These are phyloP conservation scores for Leptestheria dahalacensis DNA, from an alignment of 1,140 invertebrate species.

Conservation along the genomic window DNA sequence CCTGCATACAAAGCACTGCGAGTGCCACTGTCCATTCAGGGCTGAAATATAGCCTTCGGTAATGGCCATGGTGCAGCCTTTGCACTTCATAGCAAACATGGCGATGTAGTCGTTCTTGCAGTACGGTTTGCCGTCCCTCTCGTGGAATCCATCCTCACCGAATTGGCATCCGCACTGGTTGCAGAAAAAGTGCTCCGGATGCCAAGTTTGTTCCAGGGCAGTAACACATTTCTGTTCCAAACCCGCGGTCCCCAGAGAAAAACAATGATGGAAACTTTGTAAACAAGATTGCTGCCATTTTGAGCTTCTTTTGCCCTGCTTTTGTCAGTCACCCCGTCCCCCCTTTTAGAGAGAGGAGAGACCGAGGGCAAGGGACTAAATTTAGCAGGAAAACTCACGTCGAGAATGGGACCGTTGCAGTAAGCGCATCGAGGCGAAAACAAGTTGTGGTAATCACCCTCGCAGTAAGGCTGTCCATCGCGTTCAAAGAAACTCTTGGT, in stretches of 20 bases:
- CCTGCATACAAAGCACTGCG: slow-evolving; percentile 98
- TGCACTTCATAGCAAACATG: slow-evolving; percentile 98
- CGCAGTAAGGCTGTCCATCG: slow-evolving; percentile 91
- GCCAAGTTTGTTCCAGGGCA: slow-evolving; percentile 95
- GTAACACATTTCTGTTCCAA: slow-evolving; percentile 89
- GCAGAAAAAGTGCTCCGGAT: slow-evolving; percentile 99
- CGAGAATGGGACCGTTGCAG: slow-evolving; percentile 94
- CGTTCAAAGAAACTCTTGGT: slow-evolving; percentile 97
- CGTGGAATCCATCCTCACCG: slow-evolving; percentile 91
- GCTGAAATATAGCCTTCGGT: slow-evolving; percentile 99
- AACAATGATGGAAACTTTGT: too few species aligned
- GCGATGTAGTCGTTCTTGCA: slow-evolving; percentile 93
- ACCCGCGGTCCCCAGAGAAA: too few species aligned
- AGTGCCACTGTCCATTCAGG: slow-evolving; percentile 95
- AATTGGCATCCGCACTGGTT: slow-evolving; percentile 93
- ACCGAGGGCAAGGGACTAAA: slow-evolving; percentile 6
- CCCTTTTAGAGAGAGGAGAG: not conserved
- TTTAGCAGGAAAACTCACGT: slow-evolving; percentile 61
- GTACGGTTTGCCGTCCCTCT: slow-evolving; percentile 84
- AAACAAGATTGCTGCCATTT: not conserved
- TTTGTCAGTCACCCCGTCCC: not conserved
- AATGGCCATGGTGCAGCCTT: slow-evolving; percentile 88
- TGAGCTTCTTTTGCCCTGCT: not conserved
- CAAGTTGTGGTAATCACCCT: slow-evolving; percentile 93
- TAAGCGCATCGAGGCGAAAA: slow-evolving; percentile 96